Conservation (phyloP, 2,797 vertebrate species). For the Naso thynnoides region DNA sequence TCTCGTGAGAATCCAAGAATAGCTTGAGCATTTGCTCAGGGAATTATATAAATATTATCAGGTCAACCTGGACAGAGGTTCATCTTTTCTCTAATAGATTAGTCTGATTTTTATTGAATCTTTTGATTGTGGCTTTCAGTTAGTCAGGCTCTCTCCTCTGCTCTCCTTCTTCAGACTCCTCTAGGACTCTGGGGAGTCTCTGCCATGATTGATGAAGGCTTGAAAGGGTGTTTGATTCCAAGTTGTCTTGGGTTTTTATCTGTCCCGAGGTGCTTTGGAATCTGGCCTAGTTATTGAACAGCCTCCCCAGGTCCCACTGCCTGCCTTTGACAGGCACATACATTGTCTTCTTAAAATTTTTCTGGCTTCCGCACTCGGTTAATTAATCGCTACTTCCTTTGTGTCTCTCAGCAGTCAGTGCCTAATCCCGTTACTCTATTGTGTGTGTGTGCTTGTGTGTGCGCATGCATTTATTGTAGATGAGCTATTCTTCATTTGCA, state of each 20-base stretch:
- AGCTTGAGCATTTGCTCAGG: conserved; percentile 55
- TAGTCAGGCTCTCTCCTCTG: conserved; percentile 38
- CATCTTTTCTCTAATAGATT: conserved; percentile 50
- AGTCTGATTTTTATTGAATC: conserved; percentile 49
- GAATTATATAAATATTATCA: conserved; percentile 47
- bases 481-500: conserved; percentile 61
- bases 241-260: conserved; percentile 78
- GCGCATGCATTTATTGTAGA: conserved; percentile 55
- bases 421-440: conserved; percentile 78
- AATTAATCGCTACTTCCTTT: conserved; percentile 78
- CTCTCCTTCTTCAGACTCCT: conserved; percentile 61
- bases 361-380: conserved; percentile 65
- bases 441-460: conserved; percentile 54
- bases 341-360: conserved; percentile 73
- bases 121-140: conserved; percentile 64
- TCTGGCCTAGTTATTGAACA: conserved; percentile 80
- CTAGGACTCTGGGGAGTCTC: conserved; percentile 64
- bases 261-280: conserved; percentile 77
- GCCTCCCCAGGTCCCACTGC: conserved; percentile 61
- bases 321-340: conserved; percentile 63
- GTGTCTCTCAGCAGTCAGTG: conserved; percentile 73
- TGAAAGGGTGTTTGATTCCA: conserved; percentile 80
- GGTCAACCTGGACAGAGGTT: conserved; percentile 52
- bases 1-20: conserved; percentile 61
- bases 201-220: conserved; percentile 77